Conservation (phyloP, 2,797 vertebrate genomes). For the Poecilia velifera region DNA sequence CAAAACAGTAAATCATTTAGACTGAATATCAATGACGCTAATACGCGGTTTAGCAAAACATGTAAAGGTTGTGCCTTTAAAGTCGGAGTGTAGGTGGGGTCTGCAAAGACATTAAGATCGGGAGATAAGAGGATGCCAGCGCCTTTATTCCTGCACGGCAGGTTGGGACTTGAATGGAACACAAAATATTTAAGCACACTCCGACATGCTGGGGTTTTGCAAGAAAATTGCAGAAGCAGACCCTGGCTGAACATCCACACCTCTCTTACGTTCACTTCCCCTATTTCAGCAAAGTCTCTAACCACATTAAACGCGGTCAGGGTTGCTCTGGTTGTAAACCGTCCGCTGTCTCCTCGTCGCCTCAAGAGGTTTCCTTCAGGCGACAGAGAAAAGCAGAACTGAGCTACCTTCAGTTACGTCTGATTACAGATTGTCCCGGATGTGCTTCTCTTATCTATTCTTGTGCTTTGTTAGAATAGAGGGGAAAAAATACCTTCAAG, state of each 20-base stretch:
- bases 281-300: not conserved
- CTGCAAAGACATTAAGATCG: constrained; percentile 53
- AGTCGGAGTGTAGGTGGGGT: constrained; percentile 28
- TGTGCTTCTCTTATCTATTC: not conserved
- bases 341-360: constrained; percentile 2
- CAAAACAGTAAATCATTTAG: not conserved
- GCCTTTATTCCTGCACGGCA: constrained; percentile 43
- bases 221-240: constrained; percentile 34
- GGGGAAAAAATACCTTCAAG: not conserved
- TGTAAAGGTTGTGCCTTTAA: constrained; percentile 1
- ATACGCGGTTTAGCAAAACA: not conserved
- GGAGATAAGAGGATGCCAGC: constrained; percentile 52
- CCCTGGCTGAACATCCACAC: constrained; percentile 11
- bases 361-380: not conserved
- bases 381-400: not conserved
- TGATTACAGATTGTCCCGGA: not conserved
- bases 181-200: constrained; percentile 57
- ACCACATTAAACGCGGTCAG: not conserved
- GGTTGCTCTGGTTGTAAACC: not conserved
- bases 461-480: not conserved
- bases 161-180: constrained; percentile 70
- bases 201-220: constrained; percentile 30
- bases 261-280: not conserved
- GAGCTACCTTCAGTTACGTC: not conserved
- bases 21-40: not conserved